These are phyloP conservation scores for Heteromyza rotundicornis DNA, from an alignment of 2,888 invertebrate species.

Conservation along the genomic window DNA sequence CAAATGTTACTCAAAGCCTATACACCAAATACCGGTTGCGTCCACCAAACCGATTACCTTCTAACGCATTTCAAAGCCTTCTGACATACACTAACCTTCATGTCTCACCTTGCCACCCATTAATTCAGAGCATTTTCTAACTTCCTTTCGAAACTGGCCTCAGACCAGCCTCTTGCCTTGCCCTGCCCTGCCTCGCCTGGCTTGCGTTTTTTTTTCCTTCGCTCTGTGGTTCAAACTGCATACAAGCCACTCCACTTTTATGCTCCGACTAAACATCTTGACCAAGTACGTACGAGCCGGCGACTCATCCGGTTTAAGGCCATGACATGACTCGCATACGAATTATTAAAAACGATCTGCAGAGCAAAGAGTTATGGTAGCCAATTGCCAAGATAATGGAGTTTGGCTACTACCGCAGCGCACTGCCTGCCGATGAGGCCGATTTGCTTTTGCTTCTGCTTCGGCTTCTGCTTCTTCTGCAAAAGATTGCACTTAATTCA, in stretches of 20 bases:
- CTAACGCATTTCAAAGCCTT: not conserved
- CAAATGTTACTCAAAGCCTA: not conserved
- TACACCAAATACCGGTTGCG: not conserved
- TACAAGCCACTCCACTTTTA: not conserved
- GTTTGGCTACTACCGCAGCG: conserved; percentile 53
- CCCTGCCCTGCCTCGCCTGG: not conserved
- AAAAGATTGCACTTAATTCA: conserved; percentile 55
- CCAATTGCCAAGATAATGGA: conserved; percentile 56
- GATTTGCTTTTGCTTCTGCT: conserved; percentile 29
- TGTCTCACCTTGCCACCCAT: conserved; percentile 31
- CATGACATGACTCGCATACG: conserved; percentile 58
- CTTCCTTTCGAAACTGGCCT: conserved; percentile 39
- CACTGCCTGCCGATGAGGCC: conserved; percentile 30
- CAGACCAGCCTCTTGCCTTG: not conserved
- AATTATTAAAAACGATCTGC: conserved; percentile 54
- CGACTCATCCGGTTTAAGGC: conserved; percentile 44
- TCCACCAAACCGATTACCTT: not conserved
- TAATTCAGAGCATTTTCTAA: conserved; percentile 51
- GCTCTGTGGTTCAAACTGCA: not conserved
- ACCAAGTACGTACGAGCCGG: not conserved
- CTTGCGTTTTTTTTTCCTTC: not conserved
- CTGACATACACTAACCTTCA: not conserved
- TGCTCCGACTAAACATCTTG: not conserved
- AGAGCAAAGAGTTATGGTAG: conserved; percentile 53
- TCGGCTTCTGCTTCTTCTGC: conserved; percentile 36